A percentile compares a stretch with the other conserved stretches of the same genome.
Conservation (phyloP, 2,797 vertebrate genomes). For the Acipenser oxyrinchus region DNA sequence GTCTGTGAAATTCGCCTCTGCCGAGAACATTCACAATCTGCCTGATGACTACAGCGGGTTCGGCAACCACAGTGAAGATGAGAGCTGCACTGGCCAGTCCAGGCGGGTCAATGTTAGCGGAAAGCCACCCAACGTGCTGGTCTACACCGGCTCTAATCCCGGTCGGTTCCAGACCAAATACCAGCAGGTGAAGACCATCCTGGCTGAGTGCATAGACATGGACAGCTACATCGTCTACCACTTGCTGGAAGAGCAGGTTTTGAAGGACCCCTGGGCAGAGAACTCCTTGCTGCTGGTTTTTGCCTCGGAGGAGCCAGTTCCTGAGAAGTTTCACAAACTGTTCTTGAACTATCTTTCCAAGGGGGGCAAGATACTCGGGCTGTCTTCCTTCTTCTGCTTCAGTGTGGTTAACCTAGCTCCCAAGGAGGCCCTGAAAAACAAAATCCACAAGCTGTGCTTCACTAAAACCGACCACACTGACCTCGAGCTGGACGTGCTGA, state of each 20-base stretch:
- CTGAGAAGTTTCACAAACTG: constrained; percentile 47
- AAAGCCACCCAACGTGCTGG: constrained; percentile 78
- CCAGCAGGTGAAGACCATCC: constrained; percentile 45
- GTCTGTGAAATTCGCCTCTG: constrained; percentile 77
- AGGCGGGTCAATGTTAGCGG: constrained; percentile 27
- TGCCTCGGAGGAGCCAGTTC: constrained; percentile 56
- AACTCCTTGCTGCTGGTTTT: constrained; percentile 72
- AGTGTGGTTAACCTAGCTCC: constrained; percentile 54
- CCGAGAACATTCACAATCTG: constrained; percentile 79
- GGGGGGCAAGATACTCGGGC: constrained; percentile 76
- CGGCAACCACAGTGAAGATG: constrained; percentile 2
- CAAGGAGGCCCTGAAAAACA: constrained; percentile 29
- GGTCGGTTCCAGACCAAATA: constrained; percentile 44
- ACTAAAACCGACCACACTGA: constrained; percentile 52
- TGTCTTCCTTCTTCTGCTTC: constrained; percentile 64
- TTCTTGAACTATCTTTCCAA: constrained; percentile 69
- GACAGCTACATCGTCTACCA: constrained; percentile 72
- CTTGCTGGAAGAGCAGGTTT: constrained; percentile 60
- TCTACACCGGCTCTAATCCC: constrained; percentile 59
- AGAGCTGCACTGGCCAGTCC: background rate
- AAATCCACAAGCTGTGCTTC: constrained; percentile 60
- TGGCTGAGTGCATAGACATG: constrained; percentile 65
- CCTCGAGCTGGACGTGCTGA: constrained; percentile 56
- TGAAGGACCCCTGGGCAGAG: constrained; percentile 76
- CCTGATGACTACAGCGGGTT: constrained; percentile 45